A percentile compares a stretch with the other conserved stretches of the same genome.
These are phyloP conservation scores for Maccullochella peelii DNA, from an alignment of 2,113 vertebrate genomes.

Conservation along the genomic window DNA sequence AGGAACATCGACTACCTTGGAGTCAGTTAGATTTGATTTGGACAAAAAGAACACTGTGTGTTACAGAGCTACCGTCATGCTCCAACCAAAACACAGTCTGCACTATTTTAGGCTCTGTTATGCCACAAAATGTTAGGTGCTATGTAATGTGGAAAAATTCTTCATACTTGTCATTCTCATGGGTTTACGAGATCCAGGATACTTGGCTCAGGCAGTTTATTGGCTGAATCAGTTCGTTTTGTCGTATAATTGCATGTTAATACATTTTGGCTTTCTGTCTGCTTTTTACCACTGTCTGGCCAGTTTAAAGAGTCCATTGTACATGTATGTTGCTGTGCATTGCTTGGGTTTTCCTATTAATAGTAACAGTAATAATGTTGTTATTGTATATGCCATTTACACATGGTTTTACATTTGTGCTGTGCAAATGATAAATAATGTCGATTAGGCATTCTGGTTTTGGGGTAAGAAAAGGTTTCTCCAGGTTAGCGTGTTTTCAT, in stretches of 20 bases:
- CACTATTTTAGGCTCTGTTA: slow-evolving; percentile 45
- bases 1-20: background rate
- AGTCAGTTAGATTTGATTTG: background rate
- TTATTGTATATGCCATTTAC: background rate
- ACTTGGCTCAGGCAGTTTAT: background rate
- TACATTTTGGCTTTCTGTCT: background rate
- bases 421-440: background rate
- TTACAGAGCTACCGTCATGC: background rate
- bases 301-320: background rate
- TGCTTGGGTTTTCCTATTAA: background rate
- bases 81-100: slow-evolving; percentile 48
- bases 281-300: background rate
- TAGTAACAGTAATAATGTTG: background rate
- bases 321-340: background rate
- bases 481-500: background rate
- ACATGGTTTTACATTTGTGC: background rate
- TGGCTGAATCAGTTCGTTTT: background rate
- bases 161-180: background rate
- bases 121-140: slow-evolving; percentile 14
- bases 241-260: background rate
- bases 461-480: background rate
- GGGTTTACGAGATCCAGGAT: background rate
- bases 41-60: background rate
- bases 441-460: background rate
- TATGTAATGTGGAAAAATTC: slow-evolving; percentile 30